Evolutionary conservation across 2,797 vertebrate genomes (phyloP).

Genomic region (Arctocebus calabarensis): DNA sequence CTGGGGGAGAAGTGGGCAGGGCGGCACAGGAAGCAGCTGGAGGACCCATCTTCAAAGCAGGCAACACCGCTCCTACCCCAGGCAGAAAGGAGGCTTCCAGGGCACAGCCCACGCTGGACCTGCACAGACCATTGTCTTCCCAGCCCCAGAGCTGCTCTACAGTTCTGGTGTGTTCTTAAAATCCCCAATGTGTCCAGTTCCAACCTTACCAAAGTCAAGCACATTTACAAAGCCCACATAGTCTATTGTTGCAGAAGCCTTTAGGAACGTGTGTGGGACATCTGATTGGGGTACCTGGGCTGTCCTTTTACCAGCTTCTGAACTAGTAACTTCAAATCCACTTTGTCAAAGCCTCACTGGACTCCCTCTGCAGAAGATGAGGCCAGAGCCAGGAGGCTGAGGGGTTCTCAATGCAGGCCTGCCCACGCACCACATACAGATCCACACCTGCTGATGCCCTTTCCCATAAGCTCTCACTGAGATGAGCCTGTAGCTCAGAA

Average conservation of each 20-base stretch:
- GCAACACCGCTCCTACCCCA: background rate
- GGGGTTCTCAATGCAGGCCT: no score
- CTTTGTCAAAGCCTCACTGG: no score
- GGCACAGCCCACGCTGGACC: background rate
- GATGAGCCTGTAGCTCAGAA: background rate
- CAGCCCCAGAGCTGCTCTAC: background rate
- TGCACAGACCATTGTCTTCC: background rate
- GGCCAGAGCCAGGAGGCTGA: accelerated
- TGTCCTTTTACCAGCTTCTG: background rate
- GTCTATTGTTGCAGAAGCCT: background rate
- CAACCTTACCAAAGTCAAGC: background rate
- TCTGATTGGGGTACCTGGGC: background rate
- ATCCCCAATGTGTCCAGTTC: background rate
- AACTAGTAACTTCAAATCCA: background rate
- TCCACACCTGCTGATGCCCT: background rate
- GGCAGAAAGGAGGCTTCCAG: background rate
- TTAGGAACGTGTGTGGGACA: background rate
- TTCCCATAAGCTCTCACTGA: background rate
- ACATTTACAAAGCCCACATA: background rate
- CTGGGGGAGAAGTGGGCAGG: no score
- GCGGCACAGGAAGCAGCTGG: background rate
- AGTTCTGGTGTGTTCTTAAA: background rate
- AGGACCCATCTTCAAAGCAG: background rate
- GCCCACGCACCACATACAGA: background rate
- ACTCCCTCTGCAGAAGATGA: background rate